Conservation (phyloP, 2,797 vertebrate genomes). For the Myotis daubentonii region DNA sequence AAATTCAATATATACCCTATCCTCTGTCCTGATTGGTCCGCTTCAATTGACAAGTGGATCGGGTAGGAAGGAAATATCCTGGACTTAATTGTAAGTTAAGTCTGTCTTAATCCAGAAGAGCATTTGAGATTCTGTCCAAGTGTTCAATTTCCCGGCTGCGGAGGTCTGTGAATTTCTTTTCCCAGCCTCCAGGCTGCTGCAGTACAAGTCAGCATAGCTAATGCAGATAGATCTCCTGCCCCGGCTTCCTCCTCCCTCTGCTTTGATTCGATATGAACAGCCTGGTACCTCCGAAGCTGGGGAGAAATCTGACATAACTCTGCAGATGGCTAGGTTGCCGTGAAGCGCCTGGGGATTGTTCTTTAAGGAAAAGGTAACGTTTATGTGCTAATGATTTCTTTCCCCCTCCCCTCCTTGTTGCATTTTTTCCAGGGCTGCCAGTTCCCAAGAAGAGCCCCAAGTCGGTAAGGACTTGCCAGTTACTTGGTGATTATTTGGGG, state of each 20-base stretch:
- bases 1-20: constrained; percentile 83
- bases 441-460: constrained; percentile 99
- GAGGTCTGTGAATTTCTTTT: constrained; percentile 88
- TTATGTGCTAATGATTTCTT: constrained; percentile 87
- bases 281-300: constrained; percentile 85
- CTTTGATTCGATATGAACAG: constrained; percentile 89
- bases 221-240: constrained; percentile 92
- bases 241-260: constrained; percentile 79
- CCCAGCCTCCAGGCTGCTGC: constrained; percentile 89
- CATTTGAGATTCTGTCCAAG: constrained; percentile 90
- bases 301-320: constrained; percentile 86
- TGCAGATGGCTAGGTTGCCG: constrained; percentile 88
- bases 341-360: constrained; percentile 86
- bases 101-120: constrained; percentile 94
- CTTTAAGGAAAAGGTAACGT: constrained; percentile 87
- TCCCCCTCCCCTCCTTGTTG: constrained; percentile 87
- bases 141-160: constrained; percentile 85
- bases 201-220: constrained; percentile 91
- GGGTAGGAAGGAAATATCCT: constrained; percentile 92
- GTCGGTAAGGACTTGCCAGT: constrained; percentile 93
- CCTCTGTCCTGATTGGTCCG: constrained; percentile 83
- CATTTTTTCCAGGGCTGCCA: constrained; percentile 96
- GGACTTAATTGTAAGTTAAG: constrained; percentile 95
- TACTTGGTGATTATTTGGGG: constrained; percentile 73
- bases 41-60: constrained; percentile 79